Evolutionary conservation across 2,888 invertebrate genomes (phyloP).

Genomic region (Esperia sulphurella): DNA sequence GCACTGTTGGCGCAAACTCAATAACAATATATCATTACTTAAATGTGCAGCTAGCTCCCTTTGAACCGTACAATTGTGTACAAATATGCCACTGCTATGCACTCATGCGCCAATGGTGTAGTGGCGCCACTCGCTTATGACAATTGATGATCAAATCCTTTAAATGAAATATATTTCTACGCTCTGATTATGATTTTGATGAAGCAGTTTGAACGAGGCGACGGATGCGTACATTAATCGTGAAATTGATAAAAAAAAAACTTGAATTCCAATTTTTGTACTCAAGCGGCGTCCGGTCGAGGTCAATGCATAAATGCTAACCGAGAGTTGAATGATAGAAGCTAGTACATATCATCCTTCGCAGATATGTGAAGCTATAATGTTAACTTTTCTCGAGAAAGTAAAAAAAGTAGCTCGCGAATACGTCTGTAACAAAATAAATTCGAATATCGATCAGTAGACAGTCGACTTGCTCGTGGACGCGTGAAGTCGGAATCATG

Average conservation of each 20-base stretch:
- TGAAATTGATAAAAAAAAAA: neutral
- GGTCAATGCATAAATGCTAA: neutral
- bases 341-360: neutral
- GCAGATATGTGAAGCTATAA: neutral
- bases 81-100: neutral
- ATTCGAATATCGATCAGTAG: neutral
- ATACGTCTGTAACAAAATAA: neutral
- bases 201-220: conserved; percentile 42
- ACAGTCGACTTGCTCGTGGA: no score
- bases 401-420: neutral
- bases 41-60: neutral
- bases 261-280: neutral
- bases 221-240: conserved; percentile 60
- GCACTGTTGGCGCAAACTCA: conserved; percentile 52
- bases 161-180: neutral
- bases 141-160: neutral
- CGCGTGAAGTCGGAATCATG: no score
- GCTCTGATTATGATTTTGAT: neutral
- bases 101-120: conserved; percentile 51
- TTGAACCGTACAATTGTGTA: neutral
- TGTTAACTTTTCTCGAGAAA: neutral
- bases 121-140: conserved; percentile 45
- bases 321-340: neutral
- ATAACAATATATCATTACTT: neutral
- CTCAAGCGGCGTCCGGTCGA: conserved; percentile 68